These are phyloP conservation scores for Drosophila littoralis DNA, from an alignment of 1,140 invertebrate genomes.

Conservation along the genomic window DNA sequence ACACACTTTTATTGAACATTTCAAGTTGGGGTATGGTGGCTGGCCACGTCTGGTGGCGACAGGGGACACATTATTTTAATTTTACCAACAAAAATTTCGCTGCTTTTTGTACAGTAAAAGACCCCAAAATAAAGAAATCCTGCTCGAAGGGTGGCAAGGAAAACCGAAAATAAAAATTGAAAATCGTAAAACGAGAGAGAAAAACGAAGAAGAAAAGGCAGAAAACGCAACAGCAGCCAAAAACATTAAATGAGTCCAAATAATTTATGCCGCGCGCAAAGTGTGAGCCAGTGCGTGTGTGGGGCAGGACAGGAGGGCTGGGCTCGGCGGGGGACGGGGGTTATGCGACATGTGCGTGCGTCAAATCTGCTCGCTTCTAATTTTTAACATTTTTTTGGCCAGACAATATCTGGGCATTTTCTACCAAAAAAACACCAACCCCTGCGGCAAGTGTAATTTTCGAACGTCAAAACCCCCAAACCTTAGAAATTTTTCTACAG, in stretches of 20 bases:
- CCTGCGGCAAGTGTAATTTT: conserved; percentile 66
- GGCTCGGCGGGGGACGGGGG: not conserved
- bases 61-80: conserved; percentile 83
- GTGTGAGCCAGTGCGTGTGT: conserved; percentile 35
- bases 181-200: conserved; percentile 65
- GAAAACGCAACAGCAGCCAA: conserved; percentile 44
- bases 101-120: conserved; percentile 63
- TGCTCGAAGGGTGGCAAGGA: conserved; percentile 60
- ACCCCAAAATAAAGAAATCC: conserved; percentile 54
- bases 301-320: not conserved
- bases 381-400: conserved; percentile 60
- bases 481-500: conserved; percentile 44
- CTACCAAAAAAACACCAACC: conserved; percentile 53
- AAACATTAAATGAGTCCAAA: conserved; percentile 79
- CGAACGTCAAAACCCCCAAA: conserved; percentile 21
- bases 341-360: conserved; percentile 62
- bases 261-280: conserved; percentile 68
- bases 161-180: conserved; percentile 71
- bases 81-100: conserved; percentile 59
- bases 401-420: conserved; percentile 52
- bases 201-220: conserved; percentile 10
- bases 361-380: conserved; percentile 61
- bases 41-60: conserved; percentile 72
- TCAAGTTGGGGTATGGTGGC: conserved; percentile 9
- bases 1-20: conserved; percentile 3